These are phyloP conservation scores for Pseudomyrmex cubaensis DNA, from an alignment of 1,140 invertebrate species.

Conservation along the genomic window DNA sequence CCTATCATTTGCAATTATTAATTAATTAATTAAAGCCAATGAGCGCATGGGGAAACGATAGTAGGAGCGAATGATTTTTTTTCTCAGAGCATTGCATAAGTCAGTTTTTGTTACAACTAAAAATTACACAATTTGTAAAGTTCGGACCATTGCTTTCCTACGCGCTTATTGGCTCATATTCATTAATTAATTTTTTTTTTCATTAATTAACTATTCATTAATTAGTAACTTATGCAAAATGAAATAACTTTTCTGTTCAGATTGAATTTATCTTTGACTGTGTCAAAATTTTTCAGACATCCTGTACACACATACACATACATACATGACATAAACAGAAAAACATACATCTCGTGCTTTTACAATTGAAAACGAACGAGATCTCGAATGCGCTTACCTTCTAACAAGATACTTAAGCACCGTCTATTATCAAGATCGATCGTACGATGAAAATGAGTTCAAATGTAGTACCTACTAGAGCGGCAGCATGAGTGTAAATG, in stretches of 20 bases:
- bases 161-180: too few relatives aligned
- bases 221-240: too few relatives aligned
- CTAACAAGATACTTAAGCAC: conserved; percentile 18
- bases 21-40: too few relatives aligned
- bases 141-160: too few relatives aligned
- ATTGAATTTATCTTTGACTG: neutral
- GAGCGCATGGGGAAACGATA: too few relatives aligned
- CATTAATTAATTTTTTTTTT: too few relatives aligned
- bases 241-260: neutral
- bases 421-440: neutral
- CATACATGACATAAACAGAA: neutral
- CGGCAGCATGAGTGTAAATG: conserved; percentile 29
- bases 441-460: neutral
- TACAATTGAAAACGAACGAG: neutral
- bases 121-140: too few relatives aligned
- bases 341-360: neutral
- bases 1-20: too few relatives aligned
- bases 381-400: conserved; percentile 33
- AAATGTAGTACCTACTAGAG: conserved; percentile 44
- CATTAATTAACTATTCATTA: too few relatives aligned
- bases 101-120: too few relatives aligned
- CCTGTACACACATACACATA: neutral
- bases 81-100: too few relatives aligned
- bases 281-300: neutral
- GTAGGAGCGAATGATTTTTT: too few relatives aligned